Percentiles rank a stretch among this genome's conserved stretches.
These are phyloP conservation scores for Rhea pennata DNA, from an alignment of 2,113 vertebrate species.

Conservation along the genomic window DNA sequence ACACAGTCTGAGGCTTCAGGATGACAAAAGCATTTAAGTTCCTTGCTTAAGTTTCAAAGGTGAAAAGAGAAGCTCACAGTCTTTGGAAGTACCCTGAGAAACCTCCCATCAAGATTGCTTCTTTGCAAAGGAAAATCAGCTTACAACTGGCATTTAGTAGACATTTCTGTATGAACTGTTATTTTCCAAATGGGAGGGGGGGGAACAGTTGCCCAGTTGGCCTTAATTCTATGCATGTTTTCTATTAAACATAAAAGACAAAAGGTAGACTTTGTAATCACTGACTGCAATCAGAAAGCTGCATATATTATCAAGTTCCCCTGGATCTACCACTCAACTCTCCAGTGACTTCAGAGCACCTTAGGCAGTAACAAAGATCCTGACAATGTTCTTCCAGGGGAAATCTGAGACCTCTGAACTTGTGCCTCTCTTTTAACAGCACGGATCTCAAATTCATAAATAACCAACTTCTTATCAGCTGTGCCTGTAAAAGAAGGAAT, in stretches of 20 bases:
- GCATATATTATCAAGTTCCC: neutral
- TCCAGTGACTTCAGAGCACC: neutral
- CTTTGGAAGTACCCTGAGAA: neutral
- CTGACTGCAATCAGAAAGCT: neutral
- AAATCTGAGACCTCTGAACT: neutral
- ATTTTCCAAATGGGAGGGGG: neutral
- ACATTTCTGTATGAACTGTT: neutral
- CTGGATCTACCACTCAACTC: neutral
- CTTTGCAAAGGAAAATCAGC: neutral
- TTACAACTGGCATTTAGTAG: neutral
- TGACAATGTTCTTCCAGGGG: neutral
- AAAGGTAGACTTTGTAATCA: neutral
- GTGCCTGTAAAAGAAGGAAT: neutral
- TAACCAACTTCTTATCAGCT: neutral
- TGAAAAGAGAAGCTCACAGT: neutral
- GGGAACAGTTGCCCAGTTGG: no score
- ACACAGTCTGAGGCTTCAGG: neutral
- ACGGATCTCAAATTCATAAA: neutral
- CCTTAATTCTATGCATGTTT: neutral
- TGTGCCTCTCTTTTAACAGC: neutral
- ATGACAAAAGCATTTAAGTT: neutral
- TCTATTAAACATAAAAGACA: neutral
- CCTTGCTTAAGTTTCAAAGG: neutral
- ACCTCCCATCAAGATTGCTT: neutral
- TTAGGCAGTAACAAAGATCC: neutral